Evolutionary conservation across 2,113 vertebrate species (phyloP).

Genomic region (Pluvianellus socialis): DNA sequence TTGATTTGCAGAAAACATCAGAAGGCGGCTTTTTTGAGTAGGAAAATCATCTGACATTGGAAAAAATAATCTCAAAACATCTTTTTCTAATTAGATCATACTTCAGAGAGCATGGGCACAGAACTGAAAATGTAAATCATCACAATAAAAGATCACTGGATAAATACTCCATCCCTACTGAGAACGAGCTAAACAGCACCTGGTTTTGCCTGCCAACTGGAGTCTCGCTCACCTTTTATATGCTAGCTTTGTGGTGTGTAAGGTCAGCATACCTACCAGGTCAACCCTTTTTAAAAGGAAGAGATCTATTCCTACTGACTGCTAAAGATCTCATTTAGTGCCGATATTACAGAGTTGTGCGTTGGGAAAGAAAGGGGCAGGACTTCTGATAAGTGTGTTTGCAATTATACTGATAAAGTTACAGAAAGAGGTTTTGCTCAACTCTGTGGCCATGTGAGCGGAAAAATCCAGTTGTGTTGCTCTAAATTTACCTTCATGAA

Average conservation of each 20-base stretch:
- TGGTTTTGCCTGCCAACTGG: background rate
- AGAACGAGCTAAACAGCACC: background rate
- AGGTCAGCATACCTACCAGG: background rate
- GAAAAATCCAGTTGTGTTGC: background rate
- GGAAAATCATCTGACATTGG: background rate
- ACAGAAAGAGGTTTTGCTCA: background rate
- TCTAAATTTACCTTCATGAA: background rate
- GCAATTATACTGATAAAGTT: background rate
- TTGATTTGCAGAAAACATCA: background rate
- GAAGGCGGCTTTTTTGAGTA: background rate
- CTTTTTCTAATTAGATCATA: background rate
- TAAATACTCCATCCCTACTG: background rate
- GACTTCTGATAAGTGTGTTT: background rate
- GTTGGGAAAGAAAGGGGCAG: background rate
- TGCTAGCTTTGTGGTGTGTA: background rate
- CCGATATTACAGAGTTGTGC: background rate
- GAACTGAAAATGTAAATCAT: background rate
- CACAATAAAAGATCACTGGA: background rate
- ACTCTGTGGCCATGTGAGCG: background rate
- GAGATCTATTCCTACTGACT: background rate
- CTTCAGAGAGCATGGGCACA: background rate
- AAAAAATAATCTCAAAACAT: background rate
- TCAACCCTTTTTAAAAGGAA: background rate
- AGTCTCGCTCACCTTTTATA: background rate
- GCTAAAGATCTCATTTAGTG: background rate